Evolutionary conservation across 2,888 invertebrate genomes (phyloP).

Genomic region (Phasia obesa): DNA sequence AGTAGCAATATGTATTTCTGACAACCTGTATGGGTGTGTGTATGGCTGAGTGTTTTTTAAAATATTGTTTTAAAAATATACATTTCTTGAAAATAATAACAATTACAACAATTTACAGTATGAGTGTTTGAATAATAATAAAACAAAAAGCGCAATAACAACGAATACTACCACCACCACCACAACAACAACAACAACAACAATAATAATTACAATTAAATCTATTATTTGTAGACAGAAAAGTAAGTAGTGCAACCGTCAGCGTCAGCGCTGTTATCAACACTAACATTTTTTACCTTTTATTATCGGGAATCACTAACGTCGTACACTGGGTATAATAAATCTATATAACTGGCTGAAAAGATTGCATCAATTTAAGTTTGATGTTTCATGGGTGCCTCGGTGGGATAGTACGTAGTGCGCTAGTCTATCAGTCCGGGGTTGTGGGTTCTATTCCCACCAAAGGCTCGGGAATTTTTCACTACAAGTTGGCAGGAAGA

Average conservation of each 20-base stretch:
- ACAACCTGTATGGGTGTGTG: neutral
- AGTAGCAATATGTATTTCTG: constrained; percentile 12
- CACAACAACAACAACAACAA: constrained; percentile 20
- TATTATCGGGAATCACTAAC: neutral
- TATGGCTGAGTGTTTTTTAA: neutral
- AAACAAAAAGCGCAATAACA: constrained; percentile 29
- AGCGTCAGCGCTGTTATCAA: constrained; percentile 9
- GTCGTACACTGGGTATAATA: neutral
- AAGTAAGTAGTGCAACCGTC: constrained; percentile 14
- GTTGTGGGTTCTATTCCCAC: too few relatives aligned
- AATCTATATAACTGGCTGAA: too few relatives aligned
- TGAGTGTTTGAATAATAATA: constrained; percentile 29
- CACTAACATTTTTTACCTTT: constrained; percentile 13
- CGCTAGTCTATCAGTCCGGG: too few relatives aligned
- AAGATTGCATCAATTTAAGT: too few relatives aligned
- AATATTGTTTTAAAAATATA: too few relatives aligned
- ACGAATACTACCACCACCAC: neutral
- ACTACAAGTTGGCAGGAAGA: too few relatives aligned
- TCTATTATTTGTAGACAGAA: constrained; percentile 26
- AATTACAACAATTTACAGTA: constrained; percentile 35
- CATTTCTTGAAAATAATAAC: constrained; percentile 43
- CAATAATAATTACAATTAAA: constrained; percentile 45
- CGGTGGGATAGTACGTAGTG: too few relatives aligned
- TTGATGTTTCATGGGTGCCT: too few relatives aligned
- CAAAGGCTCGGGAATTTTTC: too few relatives aligned